Evolutionary conservation across 2,113 vertebrate species (phyloP), one percentile per base, ranked within the genome.

Genomic region (Macrotus californicus): DNA sequence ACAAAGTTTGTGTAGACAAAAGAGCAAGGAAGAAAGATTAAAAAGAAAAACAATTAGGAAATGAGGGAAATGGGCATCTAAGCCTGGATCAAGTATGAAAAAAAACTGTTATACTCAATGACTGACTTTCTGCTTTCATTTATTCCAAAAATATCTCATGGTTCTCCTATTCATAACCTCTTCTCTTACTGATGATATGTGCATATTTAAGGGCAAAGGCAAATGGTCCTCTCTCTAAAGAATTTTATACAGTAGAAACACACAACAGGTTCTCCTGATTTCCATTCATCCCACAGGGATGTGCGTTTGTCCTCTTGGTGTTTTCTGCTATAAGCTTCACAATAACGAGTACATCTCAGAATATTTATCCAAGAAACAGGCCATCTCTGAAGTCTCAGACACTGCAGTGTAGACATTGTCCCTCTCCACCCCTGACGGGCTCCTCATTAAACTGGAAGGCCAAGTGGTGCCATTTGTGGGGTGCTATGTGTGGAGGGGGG

Each of bases 341-440:
- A 46, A 11, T 61, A 66, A 39, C 7, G n/a, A 52, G 31, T 24
- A 54, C 70, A 19, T 56, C 9, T 90, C 18, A 22, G 3, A 16
- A 11, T 39, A 54, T 26, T 54, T 80, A 61, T 39, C n/a, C 10
- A 26, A 43, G 59, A 92, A 87, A 43, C 31, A 72, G 5, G 13
- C 3, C 26, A 12, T 29, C 14, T 66, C 92, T 69, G 64, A 50
- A 93, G 64, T 87, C 75, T 52, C 48, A 64, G 13, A 48, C 11
- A 15, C 0, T 7, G 26, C 16, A 12, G 22, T 14, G 21, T 7
- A 18, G 2, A 5, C 0, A 26, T 1, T 2, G 11, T 3, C 13
- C 6, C 83, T 50, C 14, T 48, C 21, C 31, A 21, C 21, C n/a
- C 43, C 26, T 76, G 8, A 85, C 21, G 26, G 22, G 61, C 2